phyloP scores from a whole-genome alignment of 1,140 invertebrate species.

The Lepidurus packardi region DNA sequence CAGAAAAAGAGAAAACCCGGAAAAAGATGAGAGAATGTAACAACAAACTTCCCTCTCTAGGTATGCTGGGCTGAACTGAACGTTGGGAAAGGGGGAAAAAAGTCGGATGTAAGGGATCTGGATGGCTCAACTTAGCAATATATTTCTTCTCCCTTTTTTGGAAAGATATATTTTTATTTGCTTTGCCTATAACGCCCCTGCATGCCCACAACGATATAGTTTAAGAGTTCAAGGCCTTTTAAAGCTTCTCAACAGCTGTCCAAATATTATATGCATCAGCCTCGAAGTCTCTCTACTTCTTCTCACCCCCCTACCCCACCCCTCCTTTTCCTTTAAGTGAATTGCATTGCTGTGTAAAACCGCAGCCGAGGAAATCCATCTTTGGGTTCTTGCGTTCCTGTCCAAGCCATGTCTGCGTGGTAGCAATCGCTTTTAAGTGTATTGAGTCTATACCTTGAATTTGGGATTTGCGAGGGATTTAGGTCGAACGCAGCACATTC shows the following conservation, averaged over 20 bases:
- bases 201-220: neutral
- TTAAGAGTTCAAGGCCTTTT: constrained; percentile 9
- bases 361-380: constrained; percentile 4
- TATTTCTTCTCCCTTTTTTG: neutral
- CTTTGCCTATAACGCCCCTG: neutral
- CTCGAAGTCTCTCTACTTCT: neutral
- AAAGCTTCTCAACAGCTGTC: constrained; percentile 4
- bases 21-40: no score
- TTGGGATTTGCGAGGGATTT: neutral
- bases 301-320: neutral
- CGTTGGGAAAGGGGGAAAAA: no score
- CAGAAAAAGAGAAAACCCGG: neutral
- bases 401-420: neutral
- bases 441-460: neutral
- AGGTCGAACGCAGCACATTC: neutral
- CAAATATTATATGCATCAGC: constrained; percentile 5
- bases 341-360: constrained; percentile 19
- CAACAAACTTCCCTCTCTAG: no score
- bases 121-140: no score
- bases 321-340: neutral
- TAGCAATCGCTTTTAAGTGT: neutral
- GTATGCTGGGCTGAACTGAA: no score
- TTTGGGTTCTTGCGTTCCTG: neutral
- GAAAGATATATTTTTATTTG: neutral
- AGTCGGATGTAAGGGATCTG: no score